Conservation (phyloP, 2,797 vertebrate genomes). For the Holocentrus rufus region DNA sequence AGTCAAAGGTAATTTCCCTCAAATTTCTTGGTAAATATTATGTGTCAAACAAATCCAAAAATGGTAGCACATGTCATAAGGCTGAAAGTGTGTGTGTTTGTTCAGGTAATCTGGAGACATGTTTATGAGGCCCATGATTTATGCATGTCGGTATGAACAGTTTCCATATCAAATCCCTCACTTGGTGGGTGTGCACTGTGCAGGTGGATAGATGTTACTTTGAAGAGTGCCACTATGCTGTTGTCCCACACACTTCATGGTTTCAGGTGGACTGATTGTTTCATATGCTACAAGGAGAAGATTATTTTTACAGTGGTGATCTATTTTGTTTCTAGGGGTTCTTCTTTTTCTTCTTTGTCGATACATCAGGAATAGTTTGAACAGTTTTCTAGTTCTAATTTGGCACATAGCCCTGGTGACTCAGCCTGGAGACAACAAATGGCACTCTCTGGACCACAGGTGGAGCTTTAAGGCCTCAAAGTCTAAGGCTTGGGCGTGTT, state of each 20-base stretch:
- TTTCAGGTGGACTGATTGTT: conserved; percentile 7
- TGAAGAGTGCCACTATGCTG: not conserved
- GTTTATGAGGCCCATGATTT: conserved; percentile 66
- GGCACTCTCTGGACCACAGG: too few relatives aligned
- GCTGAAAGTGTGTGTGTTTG: conserved; percentile 25
- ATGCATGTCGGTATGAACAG: conserved; percentile 74
- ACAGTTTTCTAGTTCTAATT: too few relatives aligned
- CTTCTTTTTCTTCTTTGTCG: too few relatives aligned
- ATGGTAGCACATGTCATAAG: not conserved
- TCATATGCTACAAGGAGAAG: not conserved
- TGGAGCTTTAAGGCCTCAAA: too few relatives aligned
- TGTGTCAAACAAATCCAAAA: not conserved
- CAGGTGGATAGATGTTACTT: not conserved
- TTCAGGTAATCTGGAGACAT: conserved; percentile 66
- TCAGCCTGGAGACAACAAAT: too few relatives aligned
- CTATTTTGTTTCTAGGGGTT: too few relatives aligned
- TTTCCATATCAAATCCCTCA: conserved; percentile 40
- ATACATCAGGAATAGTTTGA: too few relatives aligned
- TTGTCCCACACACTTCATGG: conserved; percentile 10
- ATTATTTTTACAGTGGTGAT: not conserved
- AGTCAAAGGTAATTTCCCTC: conserved; percentile 88
- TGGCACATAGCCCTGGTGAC: too few relatives aligned
- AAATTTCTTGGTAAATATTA: not conserved
- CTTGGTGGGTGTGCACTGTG: conserved; percentile 42
- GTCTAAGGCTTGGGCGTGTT: too few relatives aligned